Evolutionary conservation across 2,888 invertebrate species (phyloP), one percentile per base, ranked within the genome.

Genomic region (Amaurobius ferox): DNA sequence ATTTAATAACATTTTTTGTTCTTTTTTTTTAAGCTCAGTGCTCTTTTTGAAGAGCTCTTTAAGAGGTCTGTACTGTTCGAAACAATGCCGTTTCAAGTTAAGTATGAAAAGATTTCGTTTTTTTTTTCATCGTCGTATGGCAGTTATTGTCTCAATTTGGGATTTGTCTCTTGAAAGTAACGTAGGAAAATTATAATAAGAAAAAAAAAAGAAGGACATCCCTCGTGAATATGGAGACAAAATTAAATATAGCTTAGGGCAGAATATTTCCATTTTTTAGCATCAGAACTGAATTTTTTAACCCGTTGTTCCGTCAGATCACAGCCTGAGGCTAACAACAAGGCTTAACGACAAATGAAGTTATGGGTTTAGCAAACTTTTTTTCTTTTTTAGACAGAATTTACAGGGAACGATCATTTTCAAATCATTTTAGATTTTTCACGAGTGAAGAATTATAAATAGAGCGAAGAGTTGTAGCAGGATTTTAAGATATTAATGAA

Each of bases 1-100:
- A 83, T 83, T 83, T 83, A 83, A 83, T 83, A 83, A 83, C 76
- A 35, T 76, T 83, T 83, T 83, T 81, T 76, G 29, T 19, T 13
- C 68, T 23, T n/a, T 35, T 26, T 48, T 30, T 64, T 61, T 68
- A 64, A 40, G 44, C 35, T 74, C 67, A 61, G 67, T 44, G 23
- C 32, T 73, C 61, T 35, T 74, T 39, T 67, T 74, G 68, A 61
- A 80, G 80, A 61, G 80, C 74, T 39, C 74, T 74, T 73, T 74
- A 80, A 80, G 66, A 61, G 68, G 44, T 39, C 13, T 26, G 28
- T 44, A 23, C 35, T n/a, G 28, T 64, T 28, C 66, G 79, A 79
- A 79, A 79, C 79, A 79, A 79, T 79, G 66, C 35, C 79, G 55
- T 73, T 73, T 67, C 79, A 32, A 72, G 32, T 79, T 55, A 79